Conservation (phyloP, 2,888 invertebrate species). For the Eueremaeus valkanovi region DNA sequence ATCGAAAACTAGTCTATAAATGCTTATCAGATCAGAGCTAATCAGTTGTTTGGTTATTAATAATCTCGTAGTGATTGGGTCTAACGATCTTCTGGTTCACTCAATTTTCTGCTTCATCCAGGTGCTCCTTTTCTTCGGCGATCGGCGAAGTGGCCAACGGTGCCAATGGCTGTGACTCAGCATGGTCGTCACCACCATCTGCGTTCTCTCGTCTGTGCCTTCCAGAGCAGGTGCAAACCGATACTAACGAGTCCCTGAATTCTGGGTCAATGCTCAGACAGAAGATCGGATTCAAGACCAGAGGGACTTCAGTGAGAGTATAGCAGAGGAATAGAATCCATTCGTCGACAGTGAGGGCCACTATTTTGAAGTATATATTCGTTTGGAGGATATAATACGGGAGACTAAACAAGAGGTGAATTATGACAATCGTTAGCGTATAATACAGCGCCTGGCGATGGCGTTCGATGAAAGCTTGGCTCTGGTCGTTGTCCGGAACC, state of each 20-base stretch:
- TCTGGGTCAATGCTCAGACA: slow-evolving; percentile 38
- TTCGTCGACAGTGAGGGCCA: slow-evolving; percentile 34
- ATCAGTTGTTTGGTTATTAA: not conserved
- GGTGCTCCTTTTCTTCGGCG: slow-evolving; percentile 40
- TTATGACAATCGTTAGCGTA: slow-evolving; percentile 32
- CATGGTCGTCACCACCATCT: slow-evolving; percentile 39
- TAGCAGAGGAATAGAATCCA: slow-evolving; percentile 35
- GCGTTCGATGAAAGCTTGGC: slow-evolving; percentile 37
- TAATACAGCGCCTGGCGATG: slow-evolving; percentile 39
- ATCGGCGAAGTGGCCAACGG: slow-evolving; percentile 41
- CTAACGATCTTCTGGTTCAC: not conserved
- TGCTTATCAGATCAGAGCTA: not conserved
- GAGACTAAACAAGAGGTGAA: slow-evolving; percentile 37
- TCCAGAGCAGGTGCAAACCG: slow-evolving; percentile 36
- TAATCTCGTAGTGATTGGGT: not conserved
- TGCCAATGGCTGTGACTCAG: slow-evolving; percentile 40
- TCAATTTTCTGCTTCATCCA: slow-evolving; percentile 38
- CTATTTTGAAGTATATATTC: slow-evolving; percentile 31
- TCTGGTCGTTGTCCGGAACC: slow-evolving; percentile 36
- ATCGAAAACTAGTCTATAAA: not conserved
- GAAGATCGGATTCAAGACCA: slow-evolving; percentile 39
- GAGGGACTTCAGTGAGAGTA: slow-evolving; percentile 30
- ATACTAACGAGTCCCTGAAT: slow-evolving; percentile 38
- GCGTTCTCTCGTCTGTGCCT: slow-evolving; percentile 18
- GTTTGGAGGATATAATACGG: slow-evolving; percentile 38